Evolutionary conservation across 2,113 vertebrate species (phyloP).

Genomic region (Zosterops hypoxanthus): DNA sequence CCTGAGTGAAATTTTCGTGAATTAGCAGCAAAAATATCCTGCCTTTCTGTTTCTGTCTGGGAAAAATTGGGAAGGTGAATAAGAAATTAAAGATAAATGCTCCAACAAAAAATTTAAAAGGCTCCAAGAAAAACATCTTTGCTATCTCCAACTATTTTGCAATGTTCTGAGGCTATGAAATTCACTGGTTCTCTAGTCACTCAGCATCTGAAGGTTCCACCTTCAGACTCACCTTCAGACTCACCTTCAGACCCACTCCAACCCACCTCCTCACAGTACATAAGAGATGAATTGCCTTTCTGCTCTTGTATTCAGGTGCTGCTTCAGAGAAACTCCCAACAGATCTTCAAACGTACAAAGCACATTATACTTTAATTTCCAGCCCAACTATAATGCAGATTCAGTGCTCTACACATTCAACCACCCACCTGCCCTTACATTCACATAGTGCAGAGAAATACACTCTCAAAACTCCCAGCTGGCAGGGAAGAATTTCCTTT

Average conservation of each 20-base stretch:
- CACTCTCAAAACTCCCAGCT: background rate
- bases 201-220: background rate
- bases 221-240: background rate
- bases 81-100: background rate
- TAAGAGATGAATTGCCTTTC: background rate
- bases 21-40: background rate
- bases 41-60: background rate
- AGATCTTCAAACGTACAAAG: background rate
- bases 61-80: background rate
- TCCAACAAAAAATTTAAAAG: background rate
- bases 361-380: background rate
- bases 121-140: background rate
- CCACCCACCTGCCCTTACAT: background rate
- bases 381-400: background rate
- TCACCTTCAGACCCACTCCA: background rate
- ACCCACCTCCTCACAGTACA: background rate
- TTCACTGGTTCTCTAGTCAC: background rate
- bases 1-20: background rate
- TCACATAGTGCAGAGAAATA: background rate
- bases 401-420: background rate
- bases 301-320: background rate
- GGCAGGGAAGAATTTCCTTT: background rate
- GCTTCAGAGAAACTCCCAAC: background rate
- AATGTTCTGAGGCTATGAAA: background rate
- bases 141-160: background rate